Evolutionary conservation across 2,797 vertebrate species (phyloP).

Genomic region (Gouania willdenowi): DNA sequence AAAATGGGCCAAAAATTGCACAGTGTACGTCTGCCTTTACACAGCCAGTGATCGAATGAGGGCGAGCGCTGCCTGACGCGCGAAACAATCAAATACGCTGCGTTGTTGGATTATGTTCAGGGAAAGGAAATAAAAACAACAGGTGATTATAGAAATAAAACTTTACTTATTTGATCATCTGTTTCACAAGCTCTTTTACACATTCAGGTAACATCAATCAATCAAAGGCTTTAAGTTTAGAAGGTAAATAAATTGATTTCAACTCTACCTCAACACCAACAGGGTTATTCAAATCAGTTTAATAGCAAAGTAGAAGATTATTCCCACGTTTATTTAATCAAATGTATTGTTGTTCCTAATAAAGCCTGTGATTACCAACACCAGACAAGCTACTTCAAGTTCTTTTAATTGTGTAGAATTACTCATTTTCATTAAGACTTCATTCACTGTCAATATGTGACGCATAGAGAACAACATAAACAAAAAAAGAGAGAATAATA

Average conservation of each 20-base stretch:
- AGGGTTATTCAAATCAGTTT: neutral
- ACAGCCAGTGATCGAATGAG: slow-evolving; percentile 5
- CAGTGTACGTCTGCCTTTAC: no score
- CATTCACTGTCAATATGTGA: no score
- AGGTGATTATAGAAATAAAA: no score
- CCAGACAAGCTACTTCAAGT: neutral
- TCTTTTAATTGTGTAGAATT: neutral
- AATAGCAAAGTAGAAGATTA: neutral
- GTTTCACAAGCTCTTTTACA: no score
- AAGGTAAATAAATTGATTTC: no score
- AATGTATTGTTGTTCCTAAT: neutral
- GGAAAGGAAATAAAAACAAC: neutral
- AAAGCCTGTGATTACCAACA: slow-evolving; percentile 4
- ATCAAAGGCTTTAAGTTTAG: no score
- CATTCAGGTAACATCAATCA: no score
- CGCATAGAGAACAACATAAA: no score
- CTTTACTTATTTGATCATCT: no score
- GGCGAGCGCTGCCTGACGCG: neutral
- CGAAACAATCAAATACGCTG: slow-evolving; percentile 5
- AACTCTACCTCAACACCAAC: no score
- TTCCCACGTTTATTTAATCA: neutral
- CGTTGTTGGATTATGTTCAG: neutral
- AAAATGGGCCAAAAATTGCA: no score
- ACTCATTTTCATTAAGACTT: neutral
- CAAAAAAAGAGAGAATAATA: neutral